A percentile compares a stretch with the other conserved stretches of the same genome.
Conservation (phyloP, 2,113 vertebrate genomes). For the Amphiprion ocellaris region DNA sequence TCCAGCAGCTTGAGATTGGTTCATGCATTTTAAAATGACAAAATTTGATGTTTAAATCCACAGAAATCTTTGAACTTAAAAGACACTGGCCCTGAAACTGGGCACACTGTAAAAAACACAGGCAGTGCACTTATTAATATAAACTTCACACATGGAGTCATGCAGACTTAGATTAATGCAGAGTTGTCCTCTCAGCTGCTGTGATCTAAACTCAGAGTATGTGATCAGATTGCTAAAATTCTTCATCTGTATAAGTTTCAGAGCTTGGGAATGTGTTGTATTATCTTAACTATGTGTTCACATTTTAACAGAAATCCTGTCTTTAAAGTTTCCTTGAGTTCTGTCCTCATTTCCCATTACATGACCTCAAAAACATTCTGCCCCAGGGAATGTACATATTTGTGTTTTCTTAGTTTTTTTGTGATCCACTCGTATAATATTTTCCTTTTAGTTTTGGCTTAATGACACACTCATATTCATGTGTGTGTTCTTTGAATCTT, state of each 20-base stretch:
- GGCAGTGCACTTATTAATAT: too few species aligned
- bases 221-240: neutral
- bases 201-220: neutral
- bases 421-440: neutral
- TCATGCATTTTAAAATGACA: constrained; percentile 19
- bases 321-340: neutral
- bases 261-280: too few species aligned
- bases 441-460: neutral
- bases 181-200: too few species aligned
- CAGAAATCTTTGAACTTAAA: constrained; percentile 11
- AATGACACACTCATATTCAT: neutral
- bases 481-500: constrained; percentile 12
- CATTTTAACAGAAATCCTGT: too few species aligned
- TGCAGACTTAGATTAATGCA: too few species aligned
- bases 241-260: too few species aligned
- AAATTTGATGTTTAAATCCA: constrained; percentile 8
- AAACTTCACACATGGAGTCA: too few species aligned
- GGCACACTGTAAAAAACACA: neutral
- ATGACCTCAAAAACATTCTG: neutral
- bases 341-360: neutral
- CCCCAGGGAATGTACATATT: constrained; percentile 1
- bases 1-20: constrained; percentile 1
- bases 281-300: too few species aligned
- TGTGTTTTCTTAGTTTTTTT: neutral
- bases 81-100: neutral